phyloP scores from a whole-genome alignment of 2,113 vertebrate species.

The Melanerpes aurifrons region DNA sequence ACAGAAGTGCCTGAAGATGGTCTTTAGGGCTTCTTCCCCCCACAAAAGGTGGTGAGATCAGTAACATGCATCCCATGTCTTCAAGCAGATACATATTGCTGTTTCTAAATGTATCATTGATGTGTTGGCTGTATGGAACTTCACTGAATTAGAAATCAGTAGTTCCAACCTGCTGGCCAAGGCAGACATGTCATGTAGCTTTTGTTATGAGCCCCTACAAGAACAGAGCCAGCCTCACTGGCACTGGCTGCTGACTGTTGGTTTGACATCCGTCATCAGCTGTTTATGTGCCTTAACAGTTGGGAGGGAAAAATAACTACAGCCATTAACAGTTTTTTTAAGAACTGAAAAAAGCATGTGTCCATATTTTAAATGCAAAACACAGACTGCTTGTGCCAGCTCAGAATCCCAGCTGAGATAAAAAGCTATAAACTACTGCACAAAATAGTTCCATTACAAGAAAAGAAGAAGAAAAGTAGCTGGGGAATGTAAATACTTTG shows the following conservation, averaged over 20 bases:
- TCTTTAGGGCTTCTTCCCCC: neutral
- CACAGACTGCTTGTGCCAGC: neutral
- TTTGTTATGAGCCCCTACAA: neutral
- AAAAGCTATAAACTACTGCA: neutral
- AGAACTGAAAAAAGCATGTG: neutral
- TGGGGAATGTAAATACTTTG: neutral
- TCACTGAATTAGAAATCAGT: neutral
- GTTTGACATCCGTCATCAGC: neutral
- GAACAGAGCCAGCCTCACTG: neutral
- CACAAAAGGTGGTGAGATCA: neutral
- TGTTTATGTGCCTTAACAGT: neutral
- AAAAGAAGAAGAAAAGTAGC: neutral
- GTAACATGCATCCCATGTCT: neutral
- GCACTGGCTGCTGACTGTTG: neutral
- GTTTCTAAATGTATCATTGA: neutral
- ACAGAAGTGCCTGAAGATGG: neutral
- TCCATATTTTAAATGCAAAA: neutral
- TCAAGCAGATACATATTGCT: neutral
- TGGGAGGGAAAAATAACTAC: neutral
- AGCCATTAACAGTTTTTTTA: neutral
- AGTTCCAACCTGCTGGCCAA: neutral
- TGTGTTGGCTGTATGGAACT: neutral
- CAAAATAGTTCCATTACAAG: neutral
- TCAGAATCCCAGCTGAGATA: neutral
- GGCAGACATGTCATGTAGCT: rapidly evolving